Evolutionary conservation across 2,113 vertebrate genomes (phyloP).

Genomic region (Balaeniceps rex): DNA sequence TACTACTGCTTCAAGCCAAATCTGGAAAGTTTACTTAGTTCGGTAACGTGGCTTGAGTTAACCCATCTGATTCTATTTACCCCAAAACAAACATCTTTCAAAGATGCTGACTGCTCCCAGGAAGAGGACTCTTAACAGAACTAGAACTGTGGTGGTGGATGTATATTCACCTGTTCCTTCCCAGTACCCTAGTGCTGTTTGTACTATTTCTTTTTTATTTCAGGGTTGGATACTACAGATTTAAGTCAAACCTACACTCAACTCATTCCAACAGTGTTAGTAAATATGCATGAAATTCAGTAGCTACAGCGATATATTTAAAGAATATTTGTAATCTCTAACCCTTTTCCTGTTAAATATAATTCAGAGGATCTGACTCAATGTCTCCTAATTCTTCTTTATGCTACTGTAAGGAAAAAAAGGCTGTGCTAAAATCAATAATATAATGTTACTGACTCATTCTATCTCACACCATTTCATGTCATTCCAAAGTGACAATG

Average conservation of each 20-base stretch:
- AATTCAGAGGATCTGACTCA: background rate
- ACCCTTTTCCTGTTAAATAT: background rate
- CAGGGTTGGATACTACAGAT: background rate
- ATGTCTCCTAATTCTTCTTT: background rate
- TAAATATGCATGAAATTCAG: background rate
- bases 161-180: background rate
- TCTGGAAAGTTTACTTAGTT: background rate
- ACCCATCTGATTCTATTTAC: background rate
- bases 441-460: background rate
- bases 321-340: background rate
- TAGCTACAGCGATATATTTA: background rate
- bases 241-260: background rate
- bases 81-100: background rate
- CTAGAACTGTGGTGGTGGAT: background rate
- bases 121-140: background rate
- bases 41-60: background rate
- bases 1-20: background rate
- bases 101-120: background rate
- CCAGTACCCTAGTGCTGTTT: background rate
- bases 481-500: slow-evolving; percentile 10
- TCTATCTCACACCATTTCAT: background rate
- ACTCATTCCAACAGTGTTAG: background rate
- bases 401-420: background rate
- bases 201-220: background rate
- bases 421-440: background rate